phyloP scores from a whole-genome alignment of 2,113 vertebrate genomes.

The Tylochromis polylepis region DNA sequence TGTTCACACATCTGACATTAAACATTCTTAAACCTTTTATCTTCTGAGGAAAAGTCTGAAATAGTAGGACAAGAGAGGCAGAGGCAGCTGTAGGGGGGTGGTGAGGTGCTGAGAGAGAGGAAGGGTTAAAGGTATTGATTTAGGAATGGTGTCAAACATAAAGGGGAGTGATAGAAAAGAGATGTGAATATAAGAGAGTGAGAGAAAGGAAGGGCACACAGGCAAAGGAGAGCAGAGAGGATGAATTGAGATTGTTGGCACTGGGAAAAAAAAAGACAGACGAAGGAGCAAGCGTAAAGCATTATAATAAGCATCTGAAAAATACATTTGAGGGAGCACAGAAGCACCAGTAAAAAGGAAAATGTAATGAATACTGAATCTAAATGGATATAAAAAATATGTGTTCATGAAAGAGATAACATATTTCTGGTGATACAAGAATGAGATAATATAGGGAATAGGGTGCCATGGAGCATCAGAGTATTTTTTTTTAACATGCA shows the following conservation, averaged over 20 bases:
- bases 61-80: background rate
- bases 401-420: background rate
- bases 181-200: background rate
- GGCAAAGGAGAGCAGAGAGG: slow-evolving; percentile 14
- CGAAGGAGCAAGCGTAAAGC: background rate
- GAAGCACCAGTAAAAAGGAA: background rate
- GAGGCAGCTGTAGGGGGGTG: background rate
- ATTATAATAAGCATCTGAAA: background rate
- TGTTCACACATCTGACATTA: slow-evolving; percentile 42
- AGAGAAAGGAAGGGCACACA: slow-evolving; percentile 16
- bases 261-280: background rate
- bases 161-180: slow-evolving; percentile 26
- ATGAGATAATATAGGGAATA: background rate
- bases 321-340: background rate
- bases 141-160: slow-evolving; percentile 6
- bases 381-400: background rate
- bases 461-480: background rate
- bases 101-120: background rate
- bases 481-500: background rate
- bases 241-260: slow-evolving; percentile 14
- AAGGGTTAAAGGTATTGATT: slow-evolving; percentile 41
- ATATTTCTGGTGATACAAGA: background rate
- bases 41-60: slow-evolving; percentile 9
- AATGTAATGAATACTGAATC: slow-evolving; percentile 19
- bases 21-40: slow-evolving; percentile 39